Evolutionary conservation across 2,113 vertebrate species (phyloP).

Genomic region (Aptenodytes forsteri): DNA sequence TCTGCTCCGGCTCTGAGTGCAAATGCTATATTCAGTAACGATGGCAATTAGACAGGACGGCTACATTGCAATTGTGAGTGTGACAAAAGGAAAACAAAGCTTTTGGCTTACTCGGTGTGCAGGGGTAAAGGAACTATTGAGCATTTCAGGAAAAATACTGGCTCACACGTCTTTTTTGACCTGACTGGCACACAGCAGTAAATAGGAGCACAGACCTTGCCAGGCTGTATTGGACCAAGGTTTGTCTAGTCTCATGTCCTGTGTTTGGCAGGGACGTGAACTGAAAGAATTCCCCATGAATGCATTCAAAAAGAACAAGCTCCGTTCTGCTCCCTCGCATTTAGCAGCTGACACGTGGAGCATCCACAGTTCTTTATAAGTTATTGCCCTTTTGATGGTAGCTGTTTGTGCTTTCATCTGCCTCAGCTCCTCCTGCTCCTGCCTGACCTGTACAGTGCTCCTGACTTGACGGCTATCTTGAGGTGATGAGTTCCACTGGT

Average conservation of each 20-base stretch:
- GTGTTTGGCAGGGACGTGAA: neutral
- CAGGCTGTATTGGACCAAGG: neutral
- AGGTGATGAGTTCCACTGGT: neutral
- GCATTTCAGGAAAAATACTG: neutral
- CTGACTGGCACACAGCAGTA: neutral
- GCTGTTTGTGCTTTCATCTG: neutral
- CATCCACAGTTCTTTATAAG: neutral
- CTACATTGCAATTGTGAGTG: neutral
- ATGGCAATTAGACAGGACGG: neutral
- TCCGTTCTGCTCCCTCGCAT: neutral
- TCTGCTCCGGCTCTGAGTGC: neutral
- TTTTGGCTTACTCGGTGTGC: neutral
- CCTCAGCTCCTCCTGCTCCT: neutral
- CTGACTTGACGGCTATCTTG: rapidly evolving
- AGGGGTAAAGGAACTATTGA: neutral
- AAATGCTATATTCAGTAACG: neutral
- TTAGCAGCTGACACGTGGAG: neutral
- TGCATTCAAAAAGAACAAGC: neutral
- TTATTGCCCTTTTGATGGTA: neutral
- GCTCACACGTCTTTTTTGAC: neutral
- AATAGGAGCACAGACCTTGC: neutral
- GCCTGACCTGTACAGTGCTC: neutral
- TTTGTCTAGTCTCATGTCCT: neutral
- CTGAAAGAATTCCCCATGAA: neutral
- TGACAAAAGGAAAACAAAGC: neutral